Conservation (phyloP, 2,113 vertebrate species). For the Chlorodrepanis virens region DNA sequence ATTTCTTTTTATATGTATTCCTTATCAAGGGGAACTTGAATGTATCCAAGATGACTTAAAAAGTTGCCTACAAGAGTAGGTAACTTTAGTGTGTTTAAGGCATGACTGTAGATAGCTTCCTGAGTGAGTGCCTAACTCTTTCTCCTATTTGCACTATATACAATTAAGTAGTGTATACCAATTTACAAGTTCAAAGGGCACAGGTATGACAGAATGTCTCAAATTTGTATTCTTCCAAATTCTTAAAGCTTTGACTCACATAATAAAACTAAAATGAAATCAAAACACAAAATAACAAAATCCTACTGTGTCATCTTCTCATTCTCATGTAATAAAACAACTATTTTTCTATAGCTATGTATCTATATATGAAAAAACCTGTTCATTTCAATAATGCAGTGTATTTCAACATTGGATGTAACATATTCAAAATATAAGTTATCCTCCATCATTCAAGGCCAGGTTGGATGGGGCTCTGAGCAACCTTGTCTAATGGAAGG, state of each 20-base stretch:
- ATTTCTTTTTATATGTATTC: not conserved
- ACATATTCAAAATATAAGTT: not conserved
- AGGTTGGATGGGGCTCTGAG: not conserved
- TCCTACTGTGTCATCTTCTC: not conserved
- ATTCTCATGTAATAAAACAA: not conserved
- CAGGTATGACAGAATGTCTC: not conserved
- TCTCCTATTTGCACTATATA: not conserved
- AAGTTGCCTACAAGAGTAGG: not conserved
- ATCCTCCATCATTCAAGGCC: not conserved
- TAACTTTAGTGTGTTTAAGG: not conserved
- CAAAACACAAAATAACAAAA: not conserved
- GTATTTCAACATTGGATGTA: not conserved
- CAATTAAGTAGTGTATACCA: not conserved
- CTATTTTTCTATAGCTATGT: not conserved
- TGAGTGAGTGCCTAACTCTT: not conserved
- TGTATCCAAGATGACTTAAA: not conserved
- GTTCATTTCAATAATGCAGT: not conserved
- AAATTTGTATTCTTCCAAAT: not conserved
- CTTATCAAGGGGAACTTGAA: not conserved
- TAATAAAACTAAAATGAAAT: not conserved
- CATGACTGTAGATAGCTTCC: not conserved
- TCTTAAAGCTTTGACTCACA: not conserved
- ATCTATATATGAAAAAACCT: too few species aligned
- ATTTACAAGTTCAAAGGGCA: not conserved
- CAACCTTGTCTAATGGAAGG: not conserved